Conservation (phyloP, 2,113 vertebrate species). For the Hepsetus odoe region DNA sequence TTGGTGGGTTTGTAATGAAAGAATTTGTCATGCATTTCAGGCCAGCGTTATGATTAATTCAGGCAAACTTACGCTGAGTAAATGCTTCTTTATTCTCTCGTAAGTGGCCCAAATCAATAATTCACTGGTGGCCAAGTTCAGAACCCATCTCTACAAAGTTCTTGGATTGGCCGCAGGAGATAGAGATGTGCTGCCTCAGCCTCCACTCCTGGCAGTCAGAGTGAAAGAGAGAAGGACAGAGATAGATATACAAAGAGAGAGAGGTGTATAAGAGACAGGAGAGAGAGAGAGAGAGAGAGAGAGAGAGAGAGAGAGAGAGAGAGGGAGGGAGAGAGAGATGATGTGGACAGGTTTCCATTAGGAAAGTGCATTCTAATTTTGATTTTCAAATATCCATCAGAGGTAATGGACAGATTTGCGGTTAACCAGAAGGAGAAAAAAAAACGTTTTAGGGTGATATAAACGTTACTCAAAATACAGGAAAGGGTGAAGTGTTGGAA, state of each 20-base stretch:
- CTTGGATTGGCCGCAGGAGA: constrained; percentile 2
- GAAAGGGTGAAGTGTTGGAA: no score
- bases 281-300: constrained; percentile 1
- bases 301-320: neutral
- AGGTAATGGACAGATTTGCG: no score
- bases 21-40: constrained; percentile 56
- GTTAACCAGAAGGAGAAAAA: no score
- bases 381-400: no score
- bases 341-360: no score
- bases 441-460: no score
- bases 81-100: constrained; percentile 72
- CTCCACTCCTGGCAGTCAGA: neutral
- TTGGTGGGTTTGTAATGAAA: constrained; percentile 66
- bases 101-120: constrained; percentile 77
- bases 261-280: no score
- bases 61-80: constrained; percentile 68
- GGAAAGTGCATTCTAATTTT: neutral
- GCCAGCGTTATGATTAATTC: constrained; percentile 73
- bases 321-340: neutral
- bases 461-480: no score
- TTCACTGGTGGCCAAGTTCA: constrained; percentile 66
- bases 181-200: constrained; percentile 1
- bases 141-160: constrained; percentile 71
- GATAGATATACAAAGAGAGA: constrained; percentile 3
- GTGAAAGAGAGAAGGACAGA: neutral